These are phyloP conservation scores for Ormyrus thymus DNA, from an alignment of 2,888 invertebrate species.

Conservation along the genomic window DNA sequence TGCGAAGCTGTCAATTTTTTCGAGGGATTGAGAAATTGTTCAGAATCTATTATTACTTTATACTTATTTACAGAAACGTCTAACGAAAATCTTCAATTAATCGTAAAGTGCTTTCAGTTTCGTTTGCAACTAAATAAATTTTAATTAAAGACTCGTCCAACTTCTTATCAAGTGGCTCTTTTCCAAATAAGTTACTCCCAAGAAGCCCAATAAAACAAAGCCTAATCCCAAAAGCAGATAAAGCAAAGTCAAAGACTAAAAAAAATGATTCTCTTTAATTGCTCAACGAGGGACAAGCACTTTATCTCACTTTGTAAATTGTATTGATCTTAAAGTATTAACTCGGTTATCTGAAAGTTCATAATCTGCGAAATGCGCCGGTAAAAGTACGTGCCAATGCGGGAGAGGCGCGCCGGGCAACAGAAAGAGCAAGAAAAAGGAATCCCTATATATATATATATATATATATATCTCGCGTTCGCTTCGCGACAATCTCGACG, in stretches of 20 bases:
- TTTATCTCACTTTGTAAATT: slow-evolving; percentile 41
- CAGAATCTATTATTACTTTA: too few relatives aligned
- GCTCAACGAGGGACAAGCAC: not conserved
- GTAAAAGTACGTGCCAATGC: slow-evolving; percentile 36
- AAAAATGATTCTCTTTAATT: not conserved
- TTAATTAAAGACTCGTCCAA: too few relatives aligned
- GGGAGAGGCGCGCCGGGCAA: not conserved
- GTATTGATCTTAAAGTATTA: slow-evolving; percentile 28
- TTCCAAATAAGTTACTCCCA: too few relatives aligned
- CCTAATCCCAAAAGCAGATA: too few relatives aligned
- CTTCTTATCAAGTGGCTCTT: too few relatives aligned
- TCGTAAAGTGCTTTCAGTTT: too few relatives aligned
- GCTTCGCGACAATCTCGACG: slow-evolving; percentile 39
- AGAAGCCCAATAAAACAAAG: too few relatives aligned
- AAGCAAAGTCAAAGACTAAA: not conserved
- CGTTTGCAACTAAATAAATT: not conserved
- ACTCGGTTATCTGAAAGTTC: slow-evolving; percentile 24
- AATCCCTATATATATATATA: slow-evolving; percentile 13
- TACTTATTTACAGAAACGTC: too few relatives aligned
- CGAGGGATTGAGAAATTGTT: too few relatives aligned
- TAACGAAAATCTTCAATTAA: too few relatives aligned
- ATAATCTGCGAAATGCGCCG: slow-evolving; percentile 33
- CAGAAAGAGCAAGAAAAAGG: slow-evolving; percentile 5
- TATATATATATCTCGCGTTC: not conserved
- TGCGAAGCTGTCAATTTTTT: too few relatives aligned